Evolutionary conservation across 2,888 invertebrate genomes (phyloP).

Genomic region (Agonopterix alstromeriana): DNA sequence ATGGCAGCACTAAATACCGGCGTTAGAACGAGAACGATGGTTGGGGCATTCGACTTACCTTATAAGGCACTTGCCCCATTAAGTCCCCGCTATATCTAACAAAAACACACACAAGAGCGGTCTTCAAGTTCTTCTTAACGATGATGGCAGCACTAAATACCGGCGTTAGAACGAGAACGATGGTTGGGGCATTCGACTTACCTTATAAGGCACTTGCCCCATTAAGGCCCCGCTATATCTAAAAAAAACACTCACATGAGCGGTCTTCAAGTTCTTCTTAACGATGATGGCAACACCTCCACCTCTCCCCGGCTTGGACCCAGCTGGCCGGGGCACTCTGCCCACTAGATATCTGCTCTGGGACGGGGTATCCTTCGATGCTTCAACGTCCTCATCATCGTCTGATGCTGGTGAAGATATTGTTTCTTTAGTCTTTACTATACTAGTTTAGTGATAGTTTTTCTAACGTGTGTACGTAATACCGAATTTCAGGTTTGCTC

Average conservation of each 20-base stretch:
- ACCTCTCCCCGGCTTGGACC: slow-evolving; percentile 43
- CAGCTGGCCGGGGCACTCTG: slow-evolving; percentile 39
- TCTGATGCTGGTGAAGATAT: slow-evolving; percentile 30
- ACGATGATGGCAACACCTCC: slow-evolving; percentile 45
- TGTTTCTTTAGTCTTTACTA: too few relatives aligned
- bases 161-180: too few relatives aligned
- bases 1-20: slow-evolving; percentile 44
- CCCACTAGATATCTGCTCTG: slow-evolving; percentile 44
- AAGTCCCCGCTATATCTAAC: too few relatives aligned
- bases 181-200: slow-evolving; percentile 9
- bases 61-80: too few relatives aligned
- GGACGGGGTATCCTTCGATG: slow-evolving; percentile 10
- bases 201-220: too few relatives aligned
- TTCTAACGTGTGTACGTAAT: too few relatives aligned
- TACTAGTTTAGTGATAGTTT: too few relatives aligned
- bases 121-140: slow-evolving; percentile 29
- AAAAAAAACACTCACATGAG: slow-evolving; percentile 24
- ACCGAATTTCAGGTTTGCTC: too few relatives aligned
- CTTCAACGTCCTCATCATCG: slow-evolving; percentile 30
- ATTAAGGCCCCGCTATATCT: too few relatives aligned
- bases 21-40: too few relatives aligned
- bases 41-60: slow-evolving; percentile 37
- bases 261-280: slow-evolving; percentile 26
- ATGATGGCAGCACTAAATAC: slow-evolving; percentile 30
- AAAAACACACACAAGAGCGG: slow-evolving; percentile 28